Percentiles rank a stretch among this genome's conserved stretches.
Evolutionary conservation across 2,888 invertebrate species (phyloP).

Genomic region (Suillia variegata): DNA sequence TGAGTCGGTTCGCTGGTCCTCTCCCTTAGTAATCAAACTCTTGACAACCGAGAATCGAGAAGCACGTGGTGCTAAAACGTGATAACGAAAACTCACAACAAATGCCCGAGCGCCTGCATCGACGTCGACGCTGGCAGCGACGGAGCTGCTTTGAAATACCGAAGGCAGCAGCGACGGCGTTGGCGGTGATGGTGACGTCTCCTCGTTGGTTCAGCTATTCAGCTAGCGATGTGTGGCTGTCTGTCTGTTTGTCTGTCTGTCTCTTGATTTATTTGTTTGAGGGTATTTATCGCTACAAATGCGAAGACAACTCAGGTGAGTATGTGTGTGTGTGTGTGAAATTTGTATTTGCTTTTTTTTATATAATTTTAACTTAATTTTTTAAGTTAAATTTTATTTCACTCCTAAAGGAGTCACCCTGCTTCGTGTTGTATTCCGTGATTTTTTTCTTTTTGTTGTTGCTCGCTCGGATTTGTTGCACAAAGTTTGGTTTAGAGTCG

Average conservation of each 20-base stretch:
- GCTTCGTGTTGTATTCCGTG: too few species aligned
- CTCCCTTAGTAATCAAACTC: constrained; percentile 31
- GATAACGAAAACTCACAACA: constrained; percentile 50
- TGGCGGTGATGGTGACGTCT: constrained; percentile 2
- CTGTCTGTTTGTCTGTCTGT: background rate
- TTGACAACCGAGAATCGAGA: too few species aligned
- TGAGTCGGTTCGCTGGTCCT: background rate
- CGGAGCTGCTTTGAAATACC: constrained; percentile 24
- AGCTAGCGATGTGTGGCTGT: background rate
- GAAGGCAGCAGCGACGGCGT: constrained; percentile 20
- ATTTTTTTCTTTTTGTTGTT: background rate
- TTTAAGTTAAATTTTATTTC: too few species aligned
- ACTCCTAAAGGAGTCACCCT: too few species aligned
- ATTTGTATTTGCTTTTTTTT: too few species aligned
- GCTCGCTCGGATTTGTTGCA: too few species aligned
- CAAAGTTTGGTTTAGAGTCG: too few species aligned
- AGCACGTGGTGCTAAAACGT: constrained; percentile 59
- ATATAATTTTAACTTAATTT: too few species aligned
- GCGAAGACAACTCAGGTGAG: background rate
- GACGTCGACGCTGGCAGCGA: constrained; percentile 7
- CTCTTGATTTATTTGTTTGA: background rate
- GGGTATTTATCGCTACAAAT: constrained; percentile 12
- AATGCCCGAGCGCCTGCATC: constrained; percentile 30
- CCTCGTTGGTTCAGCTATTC: background rate
- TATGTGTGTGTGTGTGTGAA: constrained; percentile 25